Conservation (phyloP, 2,888 invertebrate genomes). For the Dryomyza anilis region DNA sequence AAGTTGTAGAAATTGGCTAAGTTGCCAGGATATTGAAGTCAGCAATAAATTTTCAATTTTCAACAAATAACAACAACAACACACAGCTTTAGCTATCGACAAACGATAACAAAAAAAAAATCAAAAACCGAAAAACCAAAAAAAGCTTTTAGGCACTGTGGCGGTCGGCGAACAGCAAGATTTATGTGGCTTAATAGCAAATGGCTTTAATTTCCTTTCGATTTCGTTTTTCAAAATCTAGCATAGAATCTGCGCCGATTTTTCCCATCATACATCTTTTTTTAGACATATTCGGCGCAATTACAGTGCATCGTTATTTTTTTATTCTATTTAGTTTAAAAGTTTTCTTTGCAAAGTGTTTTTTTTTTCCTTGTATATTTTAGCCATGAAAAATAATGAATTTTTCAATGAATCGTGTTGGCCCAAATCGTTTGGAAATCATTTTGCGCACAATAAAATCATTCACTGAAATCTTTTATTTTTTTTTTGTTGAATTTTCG, state of each 20-base stretch:
- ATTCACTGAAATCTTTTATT: conserved; percentile 1
- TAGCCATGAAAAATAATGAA: conserved; percentile 17
- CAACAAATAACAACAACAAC: too few relatives aligned
- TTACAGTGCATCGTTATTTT: too few relatives aligned
- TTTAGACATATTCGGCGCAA: too few relatives aligned
- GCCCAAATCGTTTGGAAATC: conserved; percentile 6
- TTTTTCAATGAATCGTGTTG: conserved; percentile 13
- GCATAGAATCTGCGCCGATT: too few relatives aligned
- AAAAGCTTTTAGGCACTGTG: neutral
- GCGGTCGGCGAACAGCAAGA: neutral
- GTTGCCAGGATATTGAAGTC: conserved; percentile 21
- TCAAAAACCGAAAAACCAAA: neutral
- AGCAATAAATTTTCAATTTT: conserved; percentile 18
- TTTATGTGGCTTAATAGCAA: conserved; percentile 12
- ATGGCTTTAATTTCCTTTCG: neutral
- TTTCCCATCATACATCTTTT: too few relatives aligned
- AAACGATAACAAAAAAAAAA: neutral
- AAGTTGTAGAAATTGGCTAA: conserved; percentile 20
- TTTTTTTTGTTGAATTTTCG: neutral
- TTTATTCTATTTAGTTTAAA: too few relatives aligned
- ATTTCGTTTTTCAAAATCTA: neutral
- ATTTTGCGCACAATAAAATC: conserved; percentile 1
- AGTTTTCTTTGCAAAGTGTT: too few relatives aligned
- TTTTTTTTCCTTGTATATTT: too few relatives aligned
- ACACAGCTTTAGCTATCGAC: conserved; percentile 4